Percentiles rank a stretch among this genome's conserved stretches.
These are phyloP conservation scores for Elanus axillaris DNA, from an alignment of 2,113 vertebrate species.

Conservation along the genomic window DNA sequence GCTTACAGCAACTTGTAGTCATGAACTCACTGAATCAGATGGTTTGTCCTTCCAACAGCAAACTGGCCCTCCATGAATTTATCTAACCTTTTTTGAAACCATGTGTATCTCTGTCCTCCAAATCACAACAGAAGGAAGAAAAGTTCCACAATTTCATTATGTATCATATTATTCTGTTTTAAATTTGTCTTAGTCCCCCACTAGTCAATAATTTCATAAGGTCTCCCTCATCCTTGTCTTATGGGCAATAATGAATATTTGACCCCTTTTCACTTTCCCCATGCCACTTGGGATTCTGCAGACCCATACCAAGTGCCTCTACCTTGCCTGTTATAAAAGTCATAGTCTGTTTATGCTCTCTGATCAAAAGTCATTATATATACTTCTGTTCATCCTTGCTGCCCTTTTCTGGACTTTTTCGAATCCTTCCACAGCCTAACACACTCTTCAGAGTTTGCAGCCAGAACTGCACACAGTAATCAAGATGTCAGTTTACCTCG, in stretches of 20 bases:
- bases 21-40: background rate
- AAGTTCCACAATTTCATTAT: background rate
- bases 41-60: background rate
- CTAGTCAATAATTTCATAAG: background rate
- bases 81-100: background rate
- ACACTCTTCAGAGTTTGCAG: background rate
- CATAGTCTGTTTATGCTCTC: background rate
- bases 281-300: background rate
- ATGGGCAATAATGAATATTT: background rate
- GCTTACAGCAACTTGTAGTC: background rate
- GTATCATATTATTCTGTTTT: background rate
- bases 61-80: background rate
- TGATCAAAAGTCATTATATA: background rate
- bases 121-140: background rate
- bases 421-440: background rate
- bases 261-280: background rate
- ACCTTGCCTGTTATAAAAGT: background rate
- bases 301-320: background rate
- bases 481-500: background rate
- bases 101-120: background rate
- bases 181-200: background rate
- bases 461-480: background rate
- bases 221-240: background rate
- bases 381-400: background rate
- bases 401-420: background rate